Evolutionary conservation across 2,888 invertebrate genomes (phyloP).

Genomic region (Torymus aiolomorphi): DNA sequence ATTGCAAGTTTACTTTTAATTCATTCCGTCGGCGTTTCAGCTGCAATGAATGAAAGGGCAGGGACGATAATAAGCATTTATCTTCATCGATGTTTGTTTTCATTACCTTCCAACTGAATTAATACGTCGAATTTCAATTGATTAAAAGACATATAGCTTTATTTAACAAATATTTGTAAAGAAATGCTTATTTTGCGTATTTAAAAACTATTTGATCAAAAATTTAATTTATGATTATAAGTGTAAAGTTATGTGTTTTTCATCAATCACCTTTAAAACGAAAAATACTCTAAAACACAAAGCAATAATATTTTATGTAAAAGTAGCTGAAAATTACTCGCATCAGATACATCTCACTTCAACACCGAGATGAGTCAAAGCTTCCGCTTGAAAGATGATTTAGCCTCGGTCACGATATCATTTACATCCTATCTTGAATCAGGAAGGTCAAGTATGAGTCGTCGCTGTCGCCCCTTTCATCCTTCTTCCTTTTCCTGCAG

Average conservation of each 20-base stretch:
- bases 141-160: no score
- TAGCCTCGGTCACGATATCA: constrained; percentile 42
- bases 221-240: no score
- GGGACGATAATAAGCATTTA: no score
- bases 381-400: constrained; percentile 53
- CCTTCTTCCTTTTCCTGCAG: constrained; percentile 11
- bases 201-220: no score
- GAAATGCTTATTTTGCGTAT: no score
- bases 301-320: background rate
- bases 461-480: constrained; percentile 39
- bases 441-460: constrained; percentile 42
- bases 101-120: background rate
- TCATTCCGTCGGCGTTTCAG: background rate
- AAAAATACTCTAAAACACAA: no score
- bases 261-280: no score
- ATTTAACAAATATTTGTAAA: no score
- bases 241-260: no score
- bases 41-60: no score
- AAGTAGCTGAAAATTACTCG: constrained; percentile 3
- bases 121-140: no score
- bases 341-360: constrained; percentile 16
- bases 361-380: constrained; percentile 31
- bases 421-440: constrained; percentile 50
- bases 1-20: constrained; percentile 15
- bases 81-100: background rate